Conservation (phyloP, 2,113 vertebrate species). For the Microtus pennsylvanicus region DNA sequence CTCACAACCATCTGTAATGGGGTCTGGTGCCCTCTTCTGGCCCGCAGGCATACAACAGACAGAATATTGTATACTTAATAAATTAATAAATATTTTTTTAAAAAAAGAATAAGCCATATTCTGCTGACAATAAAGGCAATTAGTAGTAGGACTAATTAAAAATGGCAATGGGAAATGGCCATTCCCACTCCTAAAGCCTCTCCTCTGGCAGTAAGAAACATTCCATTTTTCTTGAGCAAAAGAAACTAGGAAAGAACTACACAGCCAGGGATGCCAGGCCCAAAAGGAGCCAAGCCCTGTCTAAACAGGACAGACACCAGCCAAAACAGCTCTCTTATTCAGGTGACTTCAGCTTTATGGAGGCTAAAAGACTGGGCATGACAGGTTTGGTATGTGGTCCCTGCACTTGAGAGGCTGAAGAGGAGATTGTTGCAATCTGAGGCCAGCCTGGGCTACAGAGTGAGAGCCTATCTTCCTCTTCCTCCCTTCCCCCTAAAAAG, state of each 20-base stretch:
- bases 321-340: not conserved
- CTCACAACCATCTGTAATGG: too few relatives aligned
- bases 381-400: too few relatives aligned
- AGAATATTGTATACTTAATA: too few relatives aligned
- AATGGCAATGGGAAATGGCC: not conserved
- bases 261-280: not conserved
- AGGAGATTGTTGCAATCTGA: too few relatives aligned
- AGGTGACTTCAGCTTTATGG: constrained; percentile 15
- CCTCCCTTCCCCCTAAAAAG: not conserved
- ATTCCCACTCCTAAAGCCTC: not conserved
- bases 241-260: constrained; percentile 6
- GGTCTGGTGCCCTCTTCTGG: too few relatives aligned
- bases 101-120: not conserved
- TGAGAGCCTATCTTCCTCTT: too few relatives aligned
- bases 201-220: not conserved
- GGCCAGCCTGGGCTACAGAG: not conserved
- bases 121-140: not conserved
- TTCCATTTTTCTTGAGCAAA: constrained; percentile 3
- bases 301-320: not conserved
- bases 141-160: not conserved
- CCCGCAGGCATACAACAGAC: too few relatives aligned
- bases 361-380: not conserved
- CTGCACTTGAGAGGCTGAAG: not conserved
- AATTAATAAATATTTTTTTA: too few relatives aligned
- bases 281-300: not conserved